phyloP scores from a whole-genome alignment of 2,113 vertebrate species.

The Syngnathus scovelli region DNA sequence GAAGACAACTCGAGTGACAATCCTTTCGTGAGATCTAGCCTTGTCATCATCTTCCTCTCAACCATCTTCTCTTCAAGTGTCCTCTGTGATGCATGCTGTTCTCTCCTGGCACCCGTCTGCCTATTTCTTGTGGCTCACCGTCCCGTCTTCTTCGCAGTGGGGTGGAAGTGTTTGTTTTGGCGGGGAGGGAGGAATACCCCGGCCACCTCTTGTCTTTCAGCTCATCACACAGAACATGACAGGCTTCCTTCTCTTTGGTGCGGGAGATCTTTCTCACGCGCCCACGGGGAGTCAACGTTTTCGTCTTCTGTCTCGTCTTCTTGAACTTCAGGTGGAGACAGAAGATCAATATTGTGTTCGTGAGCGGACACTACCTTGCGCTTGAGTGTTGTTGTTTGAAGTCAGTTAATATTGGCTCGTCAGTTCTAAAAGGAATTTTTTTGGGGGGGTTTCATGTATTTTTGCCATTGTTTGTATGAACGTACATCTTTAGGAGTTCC shows the following conservation, averaged over 20 bases:
- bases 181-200: constrained; percentile 62
- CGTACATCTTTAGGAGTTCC: neutral
- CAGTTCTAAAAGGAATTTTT: constrained; percentile 37
- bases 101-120: constrained; percentile 64
- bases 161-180: constrained; percentile 66
- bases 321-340: constrained; percentile 66
- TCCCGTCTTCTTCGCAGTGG: constrained; percentile 57
- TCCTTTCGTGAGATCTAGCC: constrained; percentile 30
- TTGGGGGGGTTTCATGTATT: neutral
- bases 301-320: constrained; percentile 52
- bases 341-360: constrained; percentile 61
- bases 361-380: constrained; percentile 47
- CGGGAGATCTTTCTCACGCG: constrained; percentile 58
- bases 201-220: constrained; percentile 64
- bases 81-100: constrained; percentile 58
- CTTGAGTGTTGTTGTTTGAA: constrained; percentile 45
- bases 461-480: neutral
- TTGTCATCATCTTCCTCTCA: constrained; percentile 42
- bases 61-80: constrained; percentile 35
- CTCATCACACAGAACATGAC: constrained; percentile 73
- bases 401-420: constrained; percentile 22
- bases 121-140: constrained; percentile 48
- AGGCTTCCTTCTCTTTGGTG: constrained; percentile 72
- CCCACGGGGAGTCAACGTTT: constrained; percentile 55
- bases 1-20: constrained; percentile 29